phyloP scores from a whole-genome alignment of 2,113 vertebrate species.

The Callospermophilus lateralis region DNA sequence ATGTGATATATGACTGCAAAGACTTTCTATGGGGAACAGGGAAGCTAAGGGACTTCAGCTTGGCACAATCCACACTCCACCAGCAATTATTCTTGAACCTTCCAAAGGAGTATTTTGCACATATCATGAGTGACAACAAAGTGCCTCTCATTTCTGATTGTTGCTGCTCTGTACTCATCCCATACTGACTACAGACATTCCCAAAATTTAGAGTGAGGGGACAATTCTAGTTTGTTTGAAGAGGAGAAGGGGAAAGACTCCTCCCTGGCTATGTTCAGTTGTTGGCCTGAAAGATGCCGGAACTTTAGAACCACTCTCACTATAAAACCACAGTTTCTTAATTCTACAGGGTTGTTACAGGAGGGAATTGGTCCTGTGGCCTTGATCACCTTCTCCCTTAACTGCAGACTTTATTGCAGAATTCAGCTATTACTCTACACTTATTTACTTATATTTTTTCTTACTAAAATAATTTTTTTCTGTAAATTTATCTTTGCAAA shows the following conservation, averaged over 20 bases:
- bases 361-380: background rate
- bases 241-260: background rate
- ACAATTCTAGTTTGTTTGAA: background rate
- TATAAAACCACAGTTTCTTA: background rate
- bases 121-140: background rate
- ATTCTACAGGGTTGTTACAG: background rate
- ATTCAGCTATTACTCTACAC: background rate
- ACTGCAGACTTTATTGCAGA: background rate
- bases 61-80: background rate
- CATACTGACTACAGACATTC: background rate
- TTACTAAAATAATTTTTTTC: background rate
- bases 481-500: constrained; percentile 22
- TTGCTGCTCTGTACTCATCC: background rate
- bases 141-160: background rate
- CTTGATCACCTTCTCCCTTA: background rate
- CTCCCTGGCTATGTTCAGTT: background rate
- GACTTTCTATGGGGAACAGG: background rate
- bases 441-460: background rate
- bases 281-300: background rate
- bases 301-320: too few relatives aligned
- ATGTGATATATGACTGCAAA: background rate
- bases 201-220: background rate
- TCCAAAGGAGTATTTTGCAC: background rate
- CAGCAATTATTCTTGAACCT: background rate
- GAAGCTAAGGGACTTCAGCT: background rate